A percentile compares a stretch with the other conserved stretches of the same genome.
Conservation (phyloP, 2,888 invertebrate species). For the Pharmacophagus antenor region DNA sequence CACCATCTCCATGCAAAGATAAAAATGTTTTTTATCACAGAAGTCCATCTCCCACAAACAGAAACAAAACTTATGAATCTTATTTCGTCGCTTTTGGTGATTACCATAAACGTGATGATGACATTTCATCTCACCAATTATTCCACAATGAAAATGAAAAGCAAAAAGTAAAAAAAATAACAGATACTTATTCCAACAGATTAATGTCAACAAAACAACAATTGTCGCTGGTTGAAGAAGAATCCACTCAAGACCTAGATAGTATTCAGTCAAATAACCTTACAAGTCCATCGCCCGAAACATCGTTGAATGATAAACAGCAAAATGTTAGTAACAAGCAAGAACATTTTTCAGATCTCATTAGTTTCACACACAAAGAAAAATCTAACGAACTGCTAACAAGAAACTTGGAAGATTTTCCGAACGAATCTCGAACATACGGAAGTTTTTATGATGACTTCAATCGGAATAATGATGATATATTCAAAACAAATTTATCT, state of each 20-base stretch:
- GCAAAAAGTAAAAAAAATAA: slow-evolving; percentile 53
- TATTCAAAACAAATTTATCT: slow-evolving; percentile 53
- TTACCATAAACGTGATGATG: slow-evolving; percentile 43
- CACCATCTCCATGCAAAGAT: slow-evolving; percentile 52
- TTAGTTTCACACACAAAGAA: slow-evolving; percentile 40
- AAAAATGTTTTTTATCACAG: slow-evolving; percentile 47
- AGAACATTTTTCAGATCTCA: slow-evolving; percentile 34
- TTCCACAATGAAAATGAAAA: slow-evolving; percentile 47
- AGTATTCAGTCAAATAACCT: slow-evolving; percentile 64
- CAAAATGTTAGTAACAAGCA: slow-evolving; percentile 35
- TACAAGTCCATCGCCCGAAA: slow-evolving; percentile 59
- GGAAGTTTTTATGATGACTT: slow-evolving; percentile 68
- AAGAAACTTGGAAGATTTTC: slow-evolving; percentile 41
- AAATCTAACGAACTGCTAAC: slow-evolving; percentile 41
- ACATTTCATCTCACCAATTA: slow-evolving; percentile 43
- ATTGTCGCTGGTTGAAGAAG: slow-evolving; percentile 75
- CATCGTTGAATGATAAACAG: slow-evolving; percentile 46
- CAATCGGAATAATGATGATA: slow-evolving; percentile 44
- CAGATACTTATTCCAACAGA: slow-evolving; percentile 59
- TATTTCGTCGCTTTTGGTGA: slow-evolving; percentile 61
- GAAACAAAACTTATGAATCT: slow-evolving; percentile 57
- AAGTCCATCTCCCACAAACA: slow-evolving; percentile 54
- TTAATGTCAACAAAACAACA: slow-evolving; percentile 64
- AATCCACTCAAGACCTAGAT: slow-evolving; percentile 72
- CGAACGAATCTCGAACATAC: slow-evolving; percentile 58